Percentiles rank a stretch among this genome's conserved stretches.
These are phyloP conservation scores for human DNA, from an alignment of 2,113 vertebrate genomes.

Conservation along the genomic window GRCh38 chr4:60690001-60690500, in stretches of 20 bases:
- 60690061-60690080: neutral
- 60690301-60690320: too few relatives aligned
- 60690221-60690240: neutral
- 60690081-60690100: neutral
- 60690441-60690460: neutral
- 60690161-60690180: neutral
- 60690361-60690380: neutral
- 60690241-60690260: neutral
- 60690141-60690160: neutral
- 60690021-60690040: neutral
- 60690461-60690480: neutral
- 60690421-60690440: neutral
- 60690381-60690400: neutral
- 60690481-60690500: neutral
- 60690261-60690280: too few relatives aligned
- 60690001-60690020: neutral
- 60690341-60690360: neutral
- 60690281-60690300: too few relatives aligned
- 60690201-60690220: neutral
- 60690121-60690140: neutral
- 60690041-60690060: neutral
- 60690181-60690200: neutral
- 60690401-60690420: neutral
- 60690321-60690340: too few relatives aligned
- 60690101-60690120: neutral